A percentile compares a stretch with the other conserved stretches of the same genome.
phyloP scores from a whole-genome alignment of 2,113 vertebrate species.

The Lichenostomus cassidix region DNA sequence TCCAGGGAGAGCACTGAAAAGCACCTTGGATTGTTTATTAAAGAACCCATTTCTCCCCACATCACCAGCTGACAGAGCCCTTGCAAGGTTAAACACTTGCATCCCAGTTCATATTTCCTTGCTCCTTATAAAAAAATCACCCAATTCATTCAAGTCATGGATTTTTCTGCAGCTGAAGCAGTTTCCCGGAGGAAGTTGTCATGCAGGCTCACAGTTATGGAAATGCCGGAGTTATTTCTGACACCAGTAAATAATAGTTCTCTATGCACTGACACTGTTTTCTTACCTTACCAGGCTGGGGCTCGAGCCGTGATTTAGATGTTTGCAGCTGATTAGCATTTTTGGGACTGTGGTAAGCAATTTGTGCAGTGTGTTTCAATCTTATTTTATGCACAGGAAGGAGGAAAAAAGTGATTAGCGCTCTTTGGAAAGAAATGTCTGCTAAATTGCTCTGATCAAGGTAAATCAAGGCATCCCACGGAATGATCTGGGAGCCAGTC shows the following conservation, averaged over 20 bases:
- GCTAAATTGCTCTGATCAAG: slow-evolving; percentile 65
- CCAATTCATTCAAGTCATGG: slow-evolving; percentile 24
- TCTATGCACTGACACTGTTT: slow-evolving; percentile 42
- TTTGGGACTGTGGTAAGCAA: slow-evolving; percentile 33
- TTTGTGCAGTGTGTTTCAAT: slow-evolving; percentile 16
- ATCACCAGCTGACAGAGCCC: neutral
- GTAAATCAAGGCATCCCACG: slow-evolving; percentile 38
- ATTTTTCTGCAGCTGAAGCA: slow-evolving; percentile 67
- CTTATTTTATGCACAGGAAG: slow-evolving; percentile 18
- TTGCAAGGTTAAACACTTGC: neutral
- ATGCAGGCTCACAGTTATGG: slow-evolving; percentile 60
- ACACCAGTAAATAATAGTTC: slow-evolving; percentile 71
- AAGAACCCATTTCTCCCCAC: neutral
- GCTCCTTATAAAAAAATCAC: neutral
- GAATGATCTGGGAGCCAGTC: neutral
- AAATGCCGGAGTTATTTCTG: slow-evolving; percentile 73
- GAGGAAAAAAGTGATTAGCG: slow-evolving; percentile 57
- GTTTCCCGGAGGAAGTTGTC: slow-evolving; percentile 66
- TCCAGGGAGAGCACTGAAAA: neutral
- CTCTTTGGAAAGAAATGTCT: neutral
- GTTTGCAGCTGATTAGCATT: slow-evolving; percentile 64
- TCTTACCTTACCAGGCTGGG: slow-evolving; percentile 53
- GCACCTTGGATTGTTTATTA: neutral
- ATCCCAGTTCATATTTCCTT: neutral
- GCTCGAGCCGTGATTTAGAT: slow-evolving; percentile 61